Percentiles rank a stretch among this genome's conserved stretches.
phyloP scores from a whole-genome alignment of 1,140 invertebrate species.

The Sycobia sp. region DNA sequence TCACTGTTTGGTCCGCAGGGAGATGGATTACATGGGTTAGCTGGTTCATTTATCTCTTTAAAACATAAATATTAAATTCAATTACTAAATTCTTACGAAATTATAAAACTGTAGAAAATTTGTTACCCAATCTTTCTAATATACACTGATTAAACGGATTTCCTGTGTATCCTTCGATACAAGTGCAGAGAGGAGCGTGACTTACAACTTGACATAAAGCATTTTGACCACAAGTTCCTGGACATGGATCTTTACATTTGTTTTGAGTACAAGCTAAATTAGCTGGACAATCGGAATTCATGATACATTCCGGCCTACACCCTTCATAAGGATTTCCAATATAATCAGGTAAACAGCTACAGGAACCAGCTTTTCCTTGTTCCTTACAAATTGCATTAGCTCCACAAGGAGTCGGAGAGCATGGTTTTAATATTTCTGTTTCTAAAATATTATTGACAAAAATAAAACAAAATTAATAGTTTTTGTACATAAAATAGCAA shows the following conservation, averaged over 20 bases:
- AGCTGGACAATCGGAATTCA: slow-evolving; percentile 59
- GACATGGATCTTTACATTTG: slow-evolving; percentile 63
- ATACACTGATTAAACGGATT: slow-evolving; percentile 57
- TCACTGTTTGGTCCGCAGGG: slow-evolving; percentile 70
- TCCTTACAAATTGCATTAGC: slow-evolving; percentile 58
- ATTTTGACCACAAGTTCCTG: slow-evolving; percentile 64
- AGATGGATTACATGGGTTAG: slow-evolving; percentile 67
- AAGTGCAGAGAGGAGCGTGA: slow-evolving; percentile 63
- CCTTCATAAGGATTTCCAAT: slow-evolving; percentile 57
- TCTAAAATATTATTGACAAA: no score
- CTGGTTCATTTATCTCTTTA: no score
- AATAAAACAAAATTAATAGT: no score
- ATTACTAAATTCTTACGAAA: no score
- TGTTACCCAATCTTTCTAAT: no score
- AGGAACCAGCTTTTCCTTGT: slow-evolving; percentile 55
- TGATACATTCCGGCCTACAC: slow-evolving; percentile 61
- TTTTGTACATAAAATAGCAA: no score
- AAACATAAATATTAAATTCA: no score
- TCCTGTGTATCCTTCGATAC: slow-evolving; percentile 63
- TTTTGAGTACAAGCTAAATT: slow-evolving; percentile 61
- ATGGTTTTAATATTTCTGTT: no score
- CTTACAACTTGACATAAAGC: slow-evolving; percentile 65
- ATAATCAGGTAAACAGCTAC: slow-evolving; percentile 59
- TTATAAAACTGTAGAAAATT: no score
- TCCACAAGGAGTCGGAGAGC: slow-evolving; percentile 67